Percentiles rank a stretch among this genome's conserved stretches.
Evolutionary conservation across 1,140 invertebrate genomes (phyloP).

Genomic region (Drosophila rufa): DNA sequence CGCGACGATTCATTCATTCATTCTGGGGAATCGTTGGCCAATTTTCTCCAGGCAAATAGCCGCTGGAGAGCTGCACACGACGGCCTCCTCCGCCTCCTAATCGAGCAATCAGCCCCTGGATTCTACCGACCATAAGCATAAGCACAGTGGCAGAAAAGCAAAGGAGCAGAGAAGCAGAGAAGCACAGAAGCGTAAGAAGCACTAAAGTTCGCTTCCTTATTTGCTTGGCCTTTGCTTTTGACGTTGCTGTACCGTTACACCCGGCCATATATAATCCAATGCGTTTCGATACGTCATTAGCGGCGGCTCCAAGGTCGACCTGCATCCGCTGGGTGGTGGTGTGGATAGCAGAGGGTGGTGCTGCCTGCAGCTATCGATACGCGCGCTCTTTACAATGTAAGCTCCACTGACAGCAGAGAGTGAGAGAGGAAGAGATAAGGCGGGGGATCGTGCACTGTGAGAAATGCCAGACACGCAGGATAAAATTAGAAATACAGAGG

Average conservation of each 20-base stretch:
- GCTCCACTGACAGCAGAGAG: constrained; percentile 6
- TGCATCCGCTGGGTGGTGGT: background rate
- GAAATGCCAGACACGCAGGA: background rate
- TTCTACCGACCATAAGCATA: constrained; percentile 16
- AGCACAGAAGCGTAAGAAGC: background rate
- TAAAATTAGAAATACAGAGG: background rate
- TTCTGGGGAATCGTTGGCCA: constrained; percentile 23
- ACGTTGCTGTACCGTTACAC: constrained; percentile 43
- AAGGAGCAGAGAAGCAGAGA: background rate
- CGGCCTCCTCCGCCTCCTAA: background rate
- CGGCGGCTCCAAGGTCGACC: constrained; percentile 60
- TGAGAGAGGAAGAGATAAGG: background rate
- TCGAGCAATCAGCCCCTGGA: background rate
- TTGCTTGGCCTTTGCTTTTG: constrained; percentile 41
- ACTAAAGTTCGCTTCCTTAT: constrained; percentile 37
- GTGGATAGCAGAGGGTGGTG: background rate
- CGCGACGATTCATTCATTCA: constrained; percentile 12
- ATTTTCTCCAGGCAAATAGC: constrained; percentile 17
- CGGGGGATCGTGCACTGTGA: constrained; percentile 11
- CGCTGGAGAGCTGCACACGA: constrained; percentile 42
- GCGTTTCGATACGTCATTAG: constrained; percentile 58
- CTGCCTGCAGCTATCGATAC: constrained; percentile 38
- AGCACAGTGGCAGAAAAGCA: background rate
- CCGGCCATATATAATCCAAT: constrained; percentile 42
- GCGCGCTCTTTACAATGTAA: constrained; percentile 47